Percentiles rank a stretch among this genome's conserved stretches.
phyloP scores from a whole-genome alignment of 1,140 invertebrate species.

The Bacillus rossius region DNA sequence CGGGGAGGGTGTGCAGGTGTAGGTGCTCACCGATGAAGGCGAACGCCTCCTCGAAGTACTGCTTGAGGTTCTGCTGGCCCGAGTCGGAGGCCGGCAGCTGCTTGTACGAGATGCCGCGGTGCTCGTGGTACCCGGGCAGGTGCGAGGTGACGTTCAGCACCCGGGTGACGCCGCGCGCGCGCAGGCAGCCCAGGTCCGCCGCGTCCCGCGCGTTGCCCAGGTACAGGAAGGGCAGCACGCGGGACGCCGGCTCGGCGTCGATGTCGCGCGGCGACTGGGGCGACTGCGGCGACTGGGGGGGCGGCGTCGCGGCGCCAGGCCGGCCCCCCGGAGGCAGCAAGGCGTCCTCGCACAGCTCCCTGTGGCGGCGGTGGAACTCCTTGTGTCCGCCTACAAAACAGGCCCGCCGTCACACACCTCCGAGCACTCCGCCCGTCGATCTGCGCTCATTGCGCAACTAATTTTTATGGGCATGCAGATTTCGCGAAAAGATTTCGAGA shows the following conservation, averaged over 20 bases:
- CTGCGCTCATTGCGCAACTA: too few species aligned
- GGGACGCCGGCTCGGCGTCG: constrained; percentile 69
- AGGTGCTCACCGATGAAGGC: constrained; percentile 79
- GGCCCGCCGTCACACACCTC: not conserved
- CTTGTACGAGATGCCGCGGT: constrained; percentile 69
- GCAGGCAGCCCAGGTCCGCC: constrained; percentile 61
- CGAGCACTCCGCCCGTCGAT: too few species aligned
- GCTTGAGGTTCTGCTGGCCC: constrained; percentile 83
- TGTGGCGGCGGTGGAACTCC: constrained; percentile 59
- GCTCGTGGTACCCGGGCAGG: constrained; percentile 62
- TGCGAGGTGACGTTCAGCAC: constrained; percentile 83
- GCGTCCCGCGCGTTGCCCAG: constrained; percentile 84
- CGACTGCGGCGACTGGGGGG: too few species aligned
- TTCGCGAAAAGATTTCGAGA: too few species aligned
- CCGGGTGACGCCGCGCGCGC: constrained; percentile 59
- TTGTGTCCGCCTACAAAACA: constrained; percentile 58
- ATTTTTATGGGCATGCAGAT: too few species aligned
- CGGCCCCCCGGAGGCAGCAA: constrained; percentile 37
- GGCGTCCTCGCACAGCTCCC: constrained; percentile 57
- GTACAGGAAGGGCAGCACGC: constrained; percentile 82
- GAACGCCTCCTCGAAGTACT: constrained; percentile 89
- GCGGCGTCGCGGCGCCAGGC: constrained; percentile 34
- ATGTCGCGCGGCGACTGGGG: constrained; percentile 55
- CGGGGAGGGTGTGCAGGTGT: too few species aligned
- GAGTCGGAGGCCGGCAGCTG: constrained; percentile 80